Base-by-base conservation (phyloP, 2,888 invertebrate genomes). In the Dione juno region DNA sequence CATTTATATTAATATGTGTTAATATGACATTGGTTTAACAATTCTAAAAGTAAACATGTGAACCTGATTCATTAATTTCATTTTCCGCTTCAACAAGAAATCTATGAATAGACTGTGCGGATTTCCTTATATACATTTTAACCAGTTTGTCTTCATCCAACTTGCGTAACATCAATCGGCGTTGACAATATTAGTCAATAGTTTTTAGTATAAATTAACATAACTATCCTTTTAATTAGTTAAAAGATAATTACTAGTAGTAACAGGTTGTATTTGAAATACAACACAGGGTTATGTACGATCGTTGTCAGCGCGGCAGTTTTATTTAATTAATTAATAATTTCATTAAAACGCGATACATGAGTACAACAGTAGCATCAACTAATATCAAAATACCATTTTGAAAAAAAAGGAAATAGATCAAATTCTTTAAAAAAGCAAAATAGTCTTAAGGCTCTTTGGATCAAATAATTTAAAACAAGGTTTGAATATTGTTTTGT, bases 61-160 rank as follows among this genome's bases (percentile, higher is more conserved):
- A 68, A 65, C 16, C 37, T 28, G 37, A 40, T n/a, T 48, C 61
- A 63, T 59, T 69, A 66, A 61, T 40, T 19, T 57, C 13, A 54
- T 63, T 68, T 73, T 68, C 67, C 61, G 58, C 48, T 52, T 43
- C 65, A 53, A 28, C 54, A 50, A 67, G 35, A 66, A 68, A 66
- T 61, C 53, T 65, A 69, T 59, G 59, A 65, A 66, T 59, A 67
- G 35, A 57, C 28, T 53, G 28, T 61, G 59, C 59, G 61, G 65
- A 70, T 70, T 70, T 70, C 58, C 63, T 63, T 59, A 35, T 68
- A 59, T 61, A 61, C 52, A 53, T 35, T 52, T 52, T 63, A 68
- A 43, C 52, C 16, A 43, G 52, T 35, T 53, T 53, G 41, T 57
- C 48, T 41, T 50, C 37, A 63, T 48, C 48, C 45, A 43, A n/a